Conservation (phyloP, 2,113 vertebrate genomes). For the Cyphomyrus plagiostoma region DNA sequence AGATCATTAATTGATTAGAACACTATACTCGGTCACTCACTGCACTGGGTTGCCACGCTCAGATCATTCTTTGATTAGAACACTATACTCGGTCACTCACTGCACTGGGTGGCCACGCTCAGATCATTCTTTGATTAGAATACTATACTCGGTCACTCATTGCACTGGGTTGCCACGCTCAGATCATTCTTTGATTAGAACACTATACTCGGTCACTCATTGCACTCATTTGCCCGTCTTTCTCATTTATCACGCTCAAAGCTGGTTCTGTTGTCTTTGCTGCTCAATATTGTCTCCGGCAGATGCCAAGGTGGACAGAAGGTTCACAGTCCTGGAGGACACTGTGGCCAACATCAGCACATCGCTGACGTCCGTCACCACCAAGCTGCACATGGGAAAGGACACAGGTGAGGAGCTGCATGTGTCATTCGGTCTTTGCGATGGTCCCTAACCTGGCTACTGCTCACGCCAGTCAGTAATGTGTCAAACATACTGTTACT, state of each 20-base stretch:
- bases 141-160: too few relatives aligned
- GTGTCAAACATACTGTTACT: not conserved
- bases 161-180: not conserved
- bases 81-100: not conserved
- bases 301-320: conserved; percentile 34
- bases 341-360: conserved; percentile 29
- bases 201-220: too few relatives aligned
- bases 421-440: not conserved
- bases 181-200: not conserved
- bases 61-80: not conserved
- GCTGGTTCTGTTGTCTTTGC: not conserved
- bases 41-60: not conserved
- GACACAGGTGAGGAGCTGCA: conserved; percentile 15
- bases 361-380: conserved; percentile 10
- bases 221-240: not conserved
- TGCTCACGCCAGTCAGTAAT: not conserved
- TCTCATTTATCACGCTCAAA: not conserved
- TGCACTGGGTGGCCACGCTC: not conserved
- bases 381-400: conserved; percentile 7
- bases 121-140: not conserved
- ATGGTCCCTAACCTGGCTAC: not conserved
- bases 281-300: not conserved
- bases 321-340: conserved; percentile 24
- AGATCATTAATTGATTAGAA: not conserved
- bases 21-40: not conserved